These are phyloP conservation scores for Alcedo quadribrachys DNA, from an alignment of 2,797 vertebrate species.

Conservation along the genomic window DNA sequence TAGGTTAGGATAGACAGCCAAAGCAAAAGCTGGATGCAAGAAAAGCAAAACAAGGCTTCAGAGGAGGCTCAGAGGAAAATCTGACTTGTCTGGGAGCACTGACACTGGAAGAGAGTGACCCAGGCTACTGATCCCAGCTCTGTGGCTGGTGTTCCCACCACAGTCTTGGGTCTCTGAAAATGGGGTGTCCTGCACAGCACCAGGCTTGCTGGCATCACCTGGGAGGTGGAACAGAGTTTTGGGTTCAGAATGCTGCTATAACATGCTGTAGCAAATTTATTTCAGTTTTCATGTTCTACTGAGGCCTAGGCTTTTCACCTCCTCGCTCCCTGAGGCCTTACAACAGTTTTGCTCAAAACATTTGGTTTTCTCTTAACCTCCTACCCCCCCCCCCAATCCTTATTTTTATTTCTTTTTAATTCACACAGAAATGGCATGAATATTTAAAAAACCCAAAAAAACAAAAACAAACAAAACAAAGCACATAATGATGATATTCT, in stretches of 20 bases:
- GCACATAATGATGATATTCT: neutral
- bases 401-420: neutral
- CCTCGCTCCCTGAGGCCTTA: neutral
- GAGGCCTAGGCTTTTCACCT: neutral
- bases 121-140: too few relatives aligned
- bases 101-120: too few relatives aligned
- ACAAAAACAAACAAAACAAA: neutral
- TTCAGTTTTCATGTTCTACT: neutral
- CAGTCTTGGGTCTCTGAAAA: too few relatives aligned
- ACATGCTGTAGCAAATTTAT: neutral
- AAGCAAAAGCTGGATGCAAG: neutral
- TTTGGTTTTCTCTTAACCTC: rapidly evolving
- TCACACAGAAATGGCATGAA: neutral
- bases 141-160: too few relatives aligned
- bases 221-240: neutral
- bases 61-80: too few relatives aligned
- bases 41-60: neutral
- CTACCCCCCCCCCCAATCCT: rapidly evolving
- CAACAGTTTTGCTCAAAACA: neutral
- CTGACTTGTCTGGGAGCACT: too few relatives aligned
- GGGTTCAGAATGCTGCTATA: neutral
- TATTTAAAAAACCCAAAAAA: neutral
- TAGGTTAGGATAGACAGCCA: neutral
- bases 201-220: too few relatives aligned
- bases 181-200: too few relatives aligned